Evolutionary conservation across 2,113 vertebrate genomes (phyloP), one percentile per base, ranked within the genome.

Genomic region (Genyomyrus donnyi): DNA sequence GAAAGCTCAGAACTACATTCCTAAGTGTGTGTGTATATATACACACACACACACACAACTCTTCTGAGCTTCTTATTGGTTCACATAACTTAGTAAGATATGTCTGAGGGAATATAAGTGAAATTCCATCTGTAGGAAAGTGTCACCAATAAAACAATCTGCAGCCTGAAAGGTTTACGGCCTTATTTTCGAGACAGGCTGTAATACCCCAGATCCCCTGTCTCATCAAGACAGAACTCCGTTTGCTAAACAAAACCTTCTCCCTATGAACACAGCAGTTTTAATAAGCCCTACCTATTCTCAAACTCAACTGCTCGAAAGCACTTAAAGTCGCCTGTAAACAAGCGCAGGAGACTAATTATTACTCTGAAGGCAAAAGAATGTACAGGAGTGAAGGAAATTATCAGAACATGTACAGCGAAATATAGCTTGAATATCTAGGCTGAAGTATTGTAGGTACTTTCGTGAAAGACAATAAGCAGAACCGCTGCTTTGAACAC

Each of bases 201-300:
- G 80, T 46, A 93, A 27, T 93, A 93, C 92, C 86, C 89, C 77
- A 94, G 93, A 94, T 95, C 90, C 91, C 84, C 91, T 17, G 90
- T 93, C 91, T 93, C 90, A 92, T 94, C 88, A 85, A 27, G 35
- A 89, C 56, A 27, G 15, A 48, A 56, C 35, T 88, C 66, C 85
- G 10, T 74, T 91, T 50, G 89, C 88, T 3, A 70, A 50, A 77
- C 31, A 90, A 90, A 90, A 86, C 62, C 35, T 49, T 42, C 70
- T 77, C 70, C 74, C 74, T 80, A 80, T 19, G 35, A 80, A 39
- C 74, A 80, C 74, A 42, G 62, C 62, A 80, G 74, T 80, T 80
- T 77, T 80, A 39, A 80, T 42, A 70, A 11, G n/a, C n/a, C 62
- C 9, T 27, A 27, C 58, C 58, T 66, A 10, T 66, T 66, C 24